A percentile compares a stretch with the other conserved stretches of the same genome.
Conservation (phyloP, 2,113 vertebrate genomes). For the Carassius carassius region DNA sequence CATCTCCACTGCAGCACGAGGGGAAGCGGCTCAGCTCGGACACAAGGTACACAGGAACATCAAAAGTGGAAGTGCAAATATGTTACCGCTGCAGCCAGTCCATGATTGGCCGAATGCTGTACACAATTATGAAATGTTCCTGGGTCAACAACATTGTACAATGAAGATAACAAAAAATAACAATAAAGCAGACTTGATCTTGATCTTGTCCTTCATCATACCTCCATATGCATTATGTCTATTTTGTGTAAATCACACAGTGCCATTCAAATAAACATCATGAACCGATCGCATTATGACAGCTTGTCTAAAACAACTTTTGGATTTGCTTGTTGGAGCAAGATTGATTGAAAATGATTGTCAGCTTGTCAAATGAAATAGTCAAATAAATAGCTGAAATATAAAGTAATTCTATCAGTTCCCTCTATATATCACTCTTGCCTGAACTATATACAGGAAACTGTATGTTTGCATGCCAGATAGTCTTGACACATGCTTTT, state of each 20-base stretch:
- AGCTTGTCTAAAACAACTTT: neutral
- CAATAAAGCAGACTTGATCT: no score
- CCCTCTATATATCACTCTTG: neutral
- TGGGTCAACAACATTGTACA: neutral
- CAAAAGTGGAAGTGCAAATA: no score
- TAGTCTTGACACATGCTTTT: no score
- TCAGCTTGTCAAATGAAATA: neutral
- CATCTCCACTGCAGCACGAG: constrained; percentile 88
- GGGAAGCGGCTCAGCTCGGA: constrained; percentile 95
- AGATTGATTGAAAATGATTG: neutral
- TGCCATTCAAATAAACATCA: neutral
- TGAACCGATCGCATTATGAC: neutral
- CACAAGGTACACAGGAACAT: constrained; percentile 84
- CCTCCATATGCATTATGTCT: neutral
- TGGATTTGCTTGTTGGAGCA: neutral
- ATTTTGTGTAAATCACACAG: neutral
- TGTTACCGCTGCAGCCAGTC: no score
- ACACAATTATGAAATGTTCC: no score
- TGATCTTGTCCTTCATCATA: neutral
- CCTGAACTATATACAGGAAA: neutral
- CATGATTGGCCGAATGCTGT: no score
- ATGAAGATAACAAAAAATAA: no score
- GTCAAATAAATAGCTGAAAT: neutral
- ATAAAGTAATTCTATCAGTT: neutral
- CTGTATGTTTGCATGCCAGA: neutral